Evolutionary conservation across 2,888 invertebrate species (phyloP), one percentile per base, ranked within the genome.

Genomic region (Drosophila austrosaltans): DNA sequence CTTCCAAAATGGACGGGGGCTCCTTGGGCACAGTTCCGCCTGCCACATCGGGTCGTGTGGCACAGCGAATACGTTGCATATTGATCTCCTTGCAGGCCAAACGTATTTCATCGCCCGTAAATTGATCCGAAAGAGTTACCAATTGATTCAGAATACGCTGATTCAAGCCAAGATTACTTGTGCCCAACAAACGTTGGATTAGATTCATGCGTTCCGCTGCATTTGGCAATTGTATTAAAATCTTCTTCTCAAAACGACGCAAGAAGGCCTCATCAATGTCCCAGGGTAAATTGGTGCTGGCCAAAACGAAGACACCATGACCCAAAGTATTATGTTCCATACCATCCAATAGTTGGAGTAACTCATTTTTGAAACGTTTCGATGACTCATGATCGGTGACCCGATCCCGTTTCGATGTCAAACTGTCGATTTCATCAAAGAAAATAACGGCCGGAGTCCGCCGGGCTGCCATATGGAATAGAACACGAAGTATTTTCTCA

Each of bases 251-350:
- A 66, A 98, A 94, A 65, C 98, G 94, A 53, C 98, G 93, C 48
- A 98, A 92, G 92, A 98, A 95, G 0, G 98, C 98, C 75, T 95
- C 94, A 90, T 98, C 98, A 74, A 98, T 94, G 90, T 97, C 96
- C 98, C 98, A 98, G 1, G 98, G 98, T 82, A 96, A 93, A 92
- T 98, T 98, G 1, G 98, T 97, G 70, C 97, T 97, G 16, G 97
- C 98, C 60, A 98, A 75, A 2, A 93, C 56, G 96, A 93, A 91
- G 96, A 96, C 70, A 96, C 95, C 66, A 94, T 93, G 48, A 10
- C 48, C 94, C 12, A 94, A 92, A 4, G 93, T 93, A 16, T 48
- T 48, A 2, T 94, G 93, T 57, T 94, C 93, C 63, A 95, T 93
- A 2, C 98, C 98, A 90, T 98, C 98, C 82, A 98, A 93, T 90